A percentile compares a stretch with the other conserved stretches of the same genome.
phyloP scores from a whole-genome alignment of 2,113 vertebrate species.

The Ammodytes marinus region DNA sequence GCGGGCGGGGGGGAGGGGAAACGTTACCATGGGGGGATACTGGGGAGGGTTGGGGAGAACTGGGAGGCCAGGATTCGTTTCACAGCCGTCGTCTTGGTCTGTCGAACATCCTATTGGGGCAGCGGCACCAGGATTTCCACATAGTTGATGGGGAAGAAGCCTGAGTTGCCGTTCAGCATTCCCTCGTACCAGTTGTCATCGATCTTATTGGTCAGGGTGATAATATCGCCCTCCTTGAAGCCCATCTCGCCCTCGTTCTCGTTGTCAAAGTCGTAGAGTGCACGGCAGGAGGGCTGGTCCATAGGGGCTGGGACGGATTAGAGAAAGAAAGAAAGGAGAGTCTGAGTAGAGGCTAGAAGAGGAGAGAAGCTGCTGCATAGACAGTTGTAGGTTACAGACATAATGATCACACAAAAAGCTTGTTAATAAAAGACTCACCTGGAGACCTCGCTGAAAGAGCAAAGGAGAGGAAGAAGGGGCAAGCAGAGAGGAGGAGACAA shows the following conservation, averaged over 20 bases:
- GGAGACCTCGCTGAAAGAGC: conserved; percentile 78
- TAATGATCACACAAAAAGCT: conserved; percentile 31
- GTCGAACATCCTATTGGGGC: conserved; percentile 88
- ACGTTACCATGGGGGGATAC: conserved; percentile 51
- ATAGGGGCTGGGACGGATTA: conserved; percentile 82
- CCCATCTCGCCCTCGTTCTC: conserved; percentile 98
- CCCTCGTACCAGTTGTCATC: conserved; percentile 99
- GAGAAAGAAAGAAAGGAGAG: neutral
- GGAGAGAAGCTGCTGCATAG: conserved; percentile 14
- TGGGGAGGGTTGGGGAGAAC: neutral
- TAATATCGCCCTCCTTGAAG: conserved; percentile 98
- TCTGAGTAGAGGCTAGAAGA: neutral
- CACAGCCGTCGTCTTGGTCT: conserved; percentile 8
- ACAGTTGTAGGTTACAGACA: conserved; percentile 1
- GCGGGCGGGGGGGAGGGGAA: conserved; percentile 23
- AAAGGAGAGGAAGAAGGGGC: neutral
- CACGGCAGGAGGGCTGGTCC: conserved; percentile 97
- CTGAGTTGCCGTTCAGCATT: conserved; percentile 96
- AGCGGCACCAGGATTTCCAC: conserved; percentile 97
- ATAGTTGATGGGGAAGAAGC: conserved; percentile 99
- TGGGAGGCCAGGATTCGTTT: conserved; percentile 50
- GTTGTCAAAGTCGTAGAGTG: conserved; percentile 97
- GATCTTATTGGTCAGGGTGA: conserved; percentile 98
- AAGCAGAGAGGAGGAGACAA: conserved; percentile 25
- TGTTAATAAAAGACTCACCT: conserved; percentile 73